Percentiles rank a stretch among this genome's conserved stretches.
Conservation (phyloP, 2,113 vertebrate species). For the Phrynosoma blainvillii region DNA sequence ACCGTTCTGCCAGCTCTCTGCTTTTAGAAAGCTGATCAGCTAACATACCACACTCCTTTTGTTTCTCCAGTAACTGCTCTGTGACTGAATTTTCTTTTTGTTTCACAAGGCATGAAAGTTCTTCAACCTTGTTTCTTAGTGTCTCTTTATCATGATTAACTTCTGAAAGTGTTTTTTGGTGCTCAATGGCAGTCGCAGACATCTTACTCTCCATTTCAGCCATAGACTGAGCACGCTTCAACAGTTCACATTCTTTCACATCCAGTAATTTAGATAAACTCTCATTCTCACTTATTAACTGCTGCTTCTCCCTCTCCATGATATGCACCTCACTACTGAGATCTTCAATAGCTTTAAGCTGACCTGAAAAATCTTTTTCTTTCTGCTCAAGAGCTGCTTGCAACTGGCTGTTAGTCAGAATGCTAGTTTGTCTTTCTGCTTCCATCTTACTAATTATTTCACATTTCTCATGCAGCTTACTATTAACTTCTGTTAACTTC, state of each 20-base stretch:
- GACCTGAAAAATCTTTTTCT: conserved; percentile 68
- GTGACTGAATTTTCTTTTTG: conserved; percentile 72
- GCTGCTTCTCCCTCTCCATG: conserved; percentile 69
- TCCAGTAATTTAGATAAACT: conserved; percentile 71
- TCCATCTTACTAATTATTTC: conserved; percentile 74
- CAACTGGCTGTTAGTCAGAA: conserved; percentile 72
- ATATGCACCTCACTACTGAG: conserved; percentile 59
- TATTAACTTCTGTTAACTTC: conserved; percentile 72
- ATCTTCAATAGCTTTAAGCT: conserved; percentile 65
- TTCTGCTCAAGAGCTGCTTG: conserved; percentile 68
- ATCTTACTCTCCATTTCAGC: conserved; percentile 71
- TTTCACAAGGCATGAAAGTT: conserved; percentile 67
- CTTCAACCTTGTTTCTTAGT: conserved; percentile 64
- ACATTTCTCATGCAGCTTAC: conserved; percentile 71
- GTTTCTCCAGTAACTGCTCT: conserved; percentile 77
- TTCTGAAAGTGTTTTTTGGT: conserved; percentile 56
- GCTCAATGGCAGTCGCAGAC: conserved; percentile 65
- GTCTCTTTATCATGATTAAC: conserved; percentile 75
- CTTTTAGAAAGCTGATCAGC: conserved; percentile 69
- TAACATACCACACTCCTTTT: conserved; percentile 73
- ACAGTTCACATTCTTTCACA: conserved; percentile 58
- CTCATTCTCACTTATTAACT: conserved; percentile 73
- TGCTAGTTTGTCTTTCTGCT: conserved; percentile 53
- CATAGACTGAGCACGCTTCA: conserved; percentile 62
- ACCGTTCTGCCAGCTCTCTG: conserved; percentile 65